Conservation (phyloP, 2,888 invertebrate genomes). For the Hanleya hanleyi region DNA sequence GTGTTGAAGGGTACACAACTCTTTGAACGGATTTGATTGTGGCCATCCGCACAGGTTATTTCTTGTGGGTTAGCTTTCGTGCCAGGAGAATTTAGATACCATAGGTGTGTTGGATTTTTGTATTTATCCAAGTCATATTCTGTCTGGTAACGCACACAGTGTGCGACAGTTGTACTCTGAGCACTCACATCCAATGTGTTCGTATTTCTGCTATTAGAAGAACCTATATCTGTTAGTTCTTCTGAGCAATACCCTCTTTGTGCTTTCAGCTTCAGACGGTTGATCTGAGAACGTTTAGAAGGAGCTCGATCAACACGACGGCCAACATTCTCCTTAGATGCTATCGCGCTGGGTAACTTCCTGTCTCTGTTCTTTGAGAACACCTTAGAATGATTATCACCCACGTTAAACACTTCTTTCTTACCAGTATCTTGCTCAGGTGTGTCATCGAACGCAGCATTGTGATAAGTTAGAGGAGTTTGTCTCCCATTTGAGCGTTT, state of each 20-base stretch:
- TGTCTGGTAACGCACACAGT: background rate
- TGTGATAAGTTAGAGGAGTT: background rate
- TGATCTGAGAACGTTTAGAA: background rate
- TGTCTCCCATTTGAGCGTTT: background rate
- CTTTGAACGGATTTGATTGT: background rate
- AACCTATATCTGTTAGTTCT: constrained; percentile 36
- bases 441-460: background rate
- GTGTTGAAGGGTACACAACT: background rate
- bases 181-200: constrained; percentile 49
- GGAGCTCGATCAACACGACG: background rate
- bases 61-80: background rate
- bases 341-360: background rate
- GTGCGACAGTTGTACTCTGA: background rate
- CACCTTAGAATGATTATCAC: background rate
- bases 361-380: background rate
- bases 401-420: too few species aligned
- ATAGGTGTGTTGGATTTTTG: too few species aligned
- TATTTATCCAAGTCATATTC: background rate
- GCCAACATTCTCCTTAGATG: background rate
- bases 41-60: background rate
- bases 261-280: background rate
- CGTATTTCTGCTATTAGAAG: constrained; percentile 50
- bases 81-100: background rate
- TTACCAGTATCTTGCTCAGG: too few species aligned
- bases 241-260: constrained; percentile 6